Percentiles rank a stretch among this genome's conserved stretches.
phyloP scores from a whole-genome alignment of 2,888 invertebrate species.

The Eurytoma californica region DNA sequence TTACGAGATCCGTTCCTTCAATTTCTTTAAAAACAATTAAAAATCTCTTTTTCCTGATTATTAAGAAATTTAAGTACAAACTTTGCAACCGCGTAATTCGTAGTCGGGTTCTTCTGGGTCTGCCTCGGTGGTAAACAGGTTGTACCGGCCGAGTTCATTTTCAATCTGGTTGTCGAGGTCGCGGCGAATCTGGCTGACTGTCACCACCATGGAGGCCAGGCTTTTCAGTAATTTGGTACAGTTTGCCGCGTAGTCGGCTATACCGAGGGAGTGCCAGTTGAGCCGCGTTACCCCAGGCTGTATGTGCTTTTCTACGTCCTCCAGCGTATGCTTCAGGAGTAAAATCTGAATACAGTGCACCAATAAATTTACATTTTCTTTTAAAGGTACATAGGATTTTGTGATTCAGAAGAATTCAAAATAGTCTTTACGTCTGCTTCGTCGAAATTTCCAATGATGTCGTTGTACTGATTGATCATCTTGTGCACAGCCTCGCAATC shows the following conservation, averaged over 20 bases:
- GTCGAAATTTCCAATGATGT: conserved; percentile 80
- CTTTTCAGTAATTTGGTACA: conserved; percentile 79
- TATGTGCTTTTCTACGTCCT: conserved; percentile 84
- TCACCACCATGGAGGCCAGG: conserved; percentile 81
- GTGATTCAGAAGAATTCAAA: neutral
- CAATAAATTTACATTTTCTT: neutral
- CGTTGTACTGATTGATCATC: conserved; percentile 82
- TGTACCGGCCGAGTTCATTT: conserved; percentile 64
- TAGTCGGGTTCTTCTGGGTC: conserved; percentile 41
- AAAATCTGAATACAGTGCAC: conserved; percentile 75
- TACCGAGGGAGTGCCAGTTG: conserved; percentile 91
- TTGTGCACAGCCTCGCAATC: conserved; percentile 80
- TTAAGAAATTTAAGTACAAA: conserved; percentile 18
- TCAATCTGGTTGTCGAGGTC: conserved; percentile 66
- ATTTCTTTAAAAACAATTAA: too few species aligned
- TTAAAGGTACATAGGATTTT: neutral
- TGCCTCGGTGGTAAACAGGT: conserved; percentile 62
- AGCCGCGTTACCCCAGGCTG: conserved; percentile 89
- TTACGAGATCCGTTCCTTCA: neutral
- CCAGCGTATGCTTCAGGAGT: conserved; percentile 82
- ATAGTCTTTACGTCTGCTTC: conserved; percentile 80
- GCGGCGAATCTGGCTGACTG: conserved; percentile 78
- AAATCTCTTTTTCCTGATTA: too few species aligned
- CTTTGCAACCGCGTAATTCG: conserved; percentile 35
- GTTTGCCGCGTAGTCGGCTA: conserved; percentile 82